Evolutionary conservation across 2,113 vertebrate species (phyloP).

Genomic region (Eptesicus fuscus): DNA sequence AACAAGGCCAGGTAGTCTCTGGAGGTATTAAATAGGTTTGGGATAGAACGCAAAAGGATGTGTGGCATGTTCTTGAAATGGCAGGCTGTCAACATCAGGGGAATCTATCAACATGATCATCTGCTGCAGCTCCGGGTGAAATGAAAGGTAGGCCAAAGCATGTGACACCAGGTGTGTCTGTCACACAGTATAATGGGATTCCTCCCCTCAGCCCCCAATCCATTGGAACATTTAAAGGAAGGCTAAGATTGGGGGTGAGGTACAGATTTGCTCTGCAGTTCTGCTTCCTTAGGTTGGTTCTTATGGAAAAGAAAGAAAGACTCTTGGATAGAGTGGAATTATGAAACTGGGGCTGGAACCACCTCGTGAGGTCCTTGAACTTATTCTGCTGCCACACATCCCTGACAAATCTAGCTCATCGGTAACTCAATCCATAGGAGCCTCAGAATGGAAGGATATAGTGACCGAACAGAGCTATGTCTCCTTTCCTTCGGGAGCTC

Average conservation of each 20-base stretch:
- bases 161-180: neutral
- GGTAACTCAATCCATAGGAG: neutral
- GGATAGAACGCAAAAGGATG: neutral
- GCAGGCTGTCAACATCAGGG: neutral
- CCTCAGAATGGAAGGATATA: neutral
- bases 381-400: neutral
- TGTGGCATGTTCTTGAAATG: neutral
- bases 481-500: slow-evolving; percentile 30
- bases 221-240: neutral
- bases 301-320: neutral
- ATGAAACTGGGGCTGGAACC: neutral
- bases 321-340: neutral
- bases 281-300: neutral
- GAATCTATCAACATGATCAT: neutral
- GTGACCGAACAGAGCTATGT: neutral
- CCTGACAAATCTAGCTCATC: neutral
- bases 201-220: neutral
- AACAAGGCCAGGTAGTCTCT: neutral
- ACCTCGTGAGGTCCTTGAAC: neutral
- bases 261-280: neutral
- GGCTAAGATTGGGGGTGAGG: neutral
- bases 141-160: neutral
- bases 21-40: neutral
- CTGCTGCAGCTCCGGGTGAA: neutral
- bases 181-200: neutral